Base-by-base conservation (phyloP, 2,888 invertebrate genomes). In the Acrobasis repandana region DNA sequence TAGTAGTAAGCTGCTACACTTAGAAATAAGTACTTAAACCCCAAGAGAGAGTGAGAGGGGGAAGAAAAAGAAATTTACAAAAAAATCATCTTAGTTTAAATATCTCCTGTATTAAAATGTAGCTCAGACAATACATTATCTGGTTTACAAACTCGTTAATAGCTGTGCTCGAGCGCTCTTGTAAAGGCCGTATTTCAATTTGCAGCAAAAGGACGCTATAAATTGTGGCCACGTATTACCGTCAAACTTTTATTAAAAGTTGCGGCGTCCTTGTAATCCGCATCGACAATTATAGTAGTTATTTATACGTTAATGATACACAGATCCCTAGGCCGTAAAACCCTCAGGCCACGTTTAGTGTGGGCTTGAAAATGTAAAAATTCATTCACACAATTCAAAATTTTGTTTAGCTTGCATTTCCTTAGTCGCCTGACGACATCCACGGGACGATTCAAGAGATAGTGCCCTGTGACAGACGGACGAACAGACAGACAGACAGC, bases 271-370 rank as follows among this genome's bases (percentile, higher is more conserved):
- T 65, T 70, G 72, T 52, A 43, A 77, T 73, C 70, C 75, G 76
- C 73, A 71, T 72, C 72, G 68, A 77, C 81, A 81, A 82, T 82
- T 83, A 85, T 80, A n/a, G 71, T 70, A 65, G 14, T 9, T 1
- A 9, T 3, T 49, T n/a, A n/a, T n/a, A n/a, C n/a, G n/a, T n/a
- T n/a, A n/a, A n/a, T n/a, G n/a, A n/a, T n/a, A n/a, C n/a, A n/a
- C n/a, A n/a, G n/a, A n/a, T n/a, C n/a, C n/a, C n/a, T n/a, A n/a
- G n/a, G n/a, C n/a, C n/a, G n/a, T n/a, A n/a, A n/a, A n/a, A n/a
- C n/a, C n/a, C n/a, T n/a, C n/a, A n/a, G n/a, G n/a, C n/a, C n/a
- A n/a, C n/a, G n/a, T n/a, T n/a, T n/a, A n/a, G n/a, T n/a, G n/a
- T n/a, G n/a, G n/a, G n/a, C n/a, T n/a, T n/a, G n/a, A n/a, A n/a